Conservation (phyloP, 2,888 invertebrate species). For the Lithosia quadra region DNA sequence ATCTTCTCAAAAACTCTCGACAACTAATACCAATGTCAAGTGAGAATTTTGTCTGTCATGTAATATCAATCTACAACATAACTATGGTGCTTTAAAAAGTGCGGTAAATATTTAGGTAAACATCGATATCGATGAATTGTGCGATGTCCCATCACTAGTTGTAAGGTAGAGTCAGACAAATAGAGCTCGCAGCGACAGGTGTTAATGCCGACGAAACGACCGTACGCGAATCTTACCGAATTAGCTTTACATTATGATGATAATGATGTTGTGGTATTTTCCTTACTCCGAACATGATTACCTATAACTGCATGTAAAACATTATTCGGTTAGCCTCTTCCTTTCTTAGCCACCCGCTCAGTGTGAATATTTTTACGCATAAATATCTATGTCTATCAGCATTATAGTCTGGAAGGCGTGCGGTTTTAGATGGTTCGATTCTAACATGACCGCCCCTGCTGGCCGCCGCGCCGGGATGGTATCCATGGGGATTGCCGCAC, state of each 20-base stretch:
- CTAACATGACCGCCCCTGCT: no score
- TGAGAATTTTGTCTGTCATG: no score
- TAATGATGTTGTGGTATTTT: conserved; percentile 25
- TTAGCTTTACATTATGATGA: conserved; percentile 33
- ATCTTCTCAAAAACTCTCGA: no score
- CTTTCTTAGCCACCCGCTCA: background rate
- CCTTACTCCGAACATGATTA: background rate
- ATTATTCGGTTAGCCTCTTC: background rate
- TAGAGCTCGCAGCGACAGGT: conserved; percentile 76
- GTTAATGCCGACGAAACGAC: conserved; percentile 48
- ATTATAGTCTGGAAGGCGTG: no score
- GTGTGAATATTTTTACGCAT: background rate
- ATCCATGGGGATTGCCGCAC: no score
- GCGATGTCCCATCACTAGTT: conserved; percentile 41
- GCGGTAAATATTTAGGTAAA: conserved; percentile 8
- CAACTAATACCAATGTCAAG: no score
- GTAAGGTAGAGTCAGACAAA: conserved; percentile 58
- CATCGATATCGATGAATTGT: conserved; percentile 18
- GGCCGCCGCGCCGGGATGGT: no score
- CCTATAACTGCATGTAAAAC: background rate
- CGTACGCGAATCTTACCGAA: conserved; percentile 40
- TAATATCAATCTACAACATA: background rate
- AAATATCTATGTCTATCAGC: no score
- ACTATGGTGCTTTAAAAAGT: background rate
- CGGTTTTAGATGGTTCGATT: no score